A percentile compares a stretch with the other conserved stretches of the same genome.
Conservation (phyloP, 1,140 invertebrate species). For the Anadara kagoshimensis region DNA sequence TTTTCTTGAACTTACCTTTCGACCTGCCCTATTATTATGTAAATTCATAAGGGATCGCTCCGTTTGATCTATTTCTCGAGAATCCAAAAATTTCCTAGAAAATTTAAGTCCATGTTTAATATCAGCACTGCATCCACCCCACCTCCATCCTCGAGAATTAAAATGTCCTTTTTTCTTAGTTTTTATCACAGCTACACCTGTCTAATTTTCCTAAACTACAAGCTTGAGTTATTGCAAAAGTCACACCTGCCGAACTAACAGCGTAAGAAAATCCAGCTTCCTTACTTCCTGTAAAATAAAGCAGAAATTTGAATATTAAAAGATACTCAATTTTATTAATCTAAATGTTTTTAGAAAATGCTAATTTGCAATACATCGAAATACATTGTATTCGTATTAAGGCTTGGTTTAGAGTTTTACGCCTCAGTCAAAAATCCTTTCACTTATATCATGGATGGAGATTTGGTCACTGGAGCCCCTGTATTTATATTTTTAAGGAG, state of each 20-base stretch:
- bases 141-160: constrained; percentile 67
- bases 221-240: constrained; percentile 87
- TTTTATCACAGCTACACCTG: constrained; percentile 85
- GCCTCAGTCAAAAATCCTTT: no score
- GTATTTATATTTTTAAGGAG: no score
- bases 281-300: constrained; percentile 74
- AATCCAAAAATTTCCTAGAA: constrained; percentile 77
- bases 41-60: constrained; percentile 92
- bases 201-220: constrained; percentile 90
- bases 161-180: constrained; percentile 54
- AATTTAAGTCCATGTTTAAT: constrained; percentile 78
- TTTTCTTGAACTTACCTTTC: constrained; percentile 81
- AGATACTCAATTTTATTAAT: no score
- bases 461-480: no score
- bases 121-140: constrained; percentile 77
- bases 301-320: no score
- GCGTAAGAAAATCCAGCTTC: constrained; percentile 76
- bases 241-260: constrained; percentile 88
- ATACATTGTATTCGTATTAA: no score
- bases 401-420: no score
- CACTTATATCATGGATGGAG: no score
- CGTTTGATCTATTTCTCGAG: constrained; percentile 76
- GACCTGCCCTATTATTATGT: constrained; percentile 95
- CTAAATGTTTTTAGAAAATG: no score
- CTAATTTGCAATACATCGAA: no score